Base-by-base conservation (phyloP, 2,797 vertebrate genomes). In the Sebastes hubbsi region DNA sequence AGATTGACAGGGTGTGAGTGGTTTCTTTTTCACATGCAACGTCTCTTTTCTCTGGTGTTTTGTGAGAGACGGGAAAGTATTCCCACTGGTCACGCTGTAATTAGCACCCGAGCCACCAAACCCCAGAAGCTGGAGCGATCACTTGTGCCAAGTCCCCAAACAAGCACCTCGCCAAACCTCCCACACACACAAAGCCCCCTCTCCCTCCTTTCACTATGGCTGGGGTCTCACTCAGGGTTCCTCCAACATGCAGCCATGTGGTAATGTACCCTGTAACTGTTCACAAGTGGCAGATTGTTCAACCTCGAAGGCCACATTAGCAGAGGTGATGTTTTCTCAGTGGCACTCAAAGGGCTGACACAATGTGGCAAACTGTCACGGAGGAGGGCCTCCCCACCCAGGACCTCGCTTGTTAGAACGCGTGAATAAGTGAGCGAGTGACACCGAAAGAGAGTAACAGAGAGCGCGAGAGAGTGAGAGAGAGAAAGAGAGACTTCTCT, bases 351-450 rank as follows among this genome's bases (percentile, higher is more conserved):
- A 76, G 75, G 74, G 72, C 88, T 77, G 82, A 83, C 89, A 90
- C 84, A 82, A 85, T 87, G 89, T 89, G 91, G 92, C 90, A 91
- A 88, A 91, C 85, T 87, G 88, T 88, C 91, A 88, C 71, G 65
- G 38, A 63, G 81, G 87, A 88, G 77, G 81, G 74, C 52, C 75
- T 73, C 84, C 74, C 75, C 82, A 75, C 76, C 75, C 80, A 76
- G 81, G 78, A 83, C 72, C 59, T 67, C 2, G 58, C 85, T 80
- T 68, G 84, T 88, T 85, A 82, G 58, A 69, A 75, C 0, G 55
- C 16, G 69, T 80, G 85, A 87, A 85, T 84, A 82, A 87, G 80
- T 73, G 79, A 86, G 71, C 10, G 22, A 84, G 82, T 36, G 80
- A 76, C 68, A 72, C 75, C 2, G 29, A 81, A 27, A 71, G 32